Conservation (phyloP, 2,888 invertebrate genomes). For the Boloria euphrosyne region DNA sequence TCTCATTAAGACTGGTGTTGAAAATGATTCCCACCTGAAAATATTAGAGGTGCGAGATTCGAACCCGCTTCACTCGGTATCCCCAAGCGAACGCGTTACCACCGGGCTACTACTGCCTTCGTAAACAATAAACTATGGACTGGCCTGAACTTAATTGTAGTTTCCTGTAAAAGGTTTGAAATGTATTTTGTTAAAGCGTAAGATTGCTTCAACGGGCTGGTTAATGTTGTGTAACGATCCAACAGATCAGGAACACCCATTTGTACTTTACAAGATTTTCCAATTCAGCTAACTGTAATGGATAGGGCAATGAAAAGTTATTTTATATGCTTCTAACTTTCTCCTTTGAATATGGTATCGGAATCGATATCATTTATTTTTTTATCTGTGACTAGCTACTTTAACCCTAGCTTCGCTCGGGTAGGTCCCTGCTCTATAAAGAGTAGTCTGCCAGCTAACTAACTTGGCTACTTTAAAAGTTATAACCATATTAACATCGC, state of each 20-base stretch:
- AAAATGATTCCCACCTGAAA: no score
- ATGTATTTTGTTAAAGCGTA: slow-evolving; percentile 26
- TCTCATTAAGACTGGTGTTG: no score
- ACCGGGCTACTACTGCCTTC: no score
- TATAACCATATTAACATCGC: no score
- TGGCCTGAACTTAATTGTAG: background rate
- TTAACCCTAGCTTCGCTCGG: no score
- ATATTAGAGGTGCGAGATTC: no score
- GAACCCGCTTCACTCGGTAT: background rate
- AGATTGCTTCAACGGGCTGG: slow-evolving; percentile 24
- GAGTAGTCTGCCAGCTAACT: no score
- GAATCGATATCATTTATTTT: background rate
- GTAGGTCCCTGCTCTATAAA: no score
- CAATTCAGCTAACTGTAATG: slow-evolving; percentile 30
- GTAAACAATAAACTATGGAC: background rate
- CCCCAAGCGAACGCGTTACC: no score
- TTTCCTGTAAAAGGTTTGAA: slow-evolving; percentile 4
- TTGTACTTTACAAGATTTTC: slow-evolving; percentile 40
- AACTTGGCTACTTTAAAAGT: no score
- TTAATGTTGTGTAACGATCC: slow-evolving; percentile 37
- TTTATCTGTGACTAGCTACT: background rate
- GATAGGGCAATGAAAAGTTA: slow-evolving; percentile 18
- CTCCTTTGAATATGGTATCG: background rate
- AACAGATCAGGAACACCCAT: slow-evolving; percentile 38
- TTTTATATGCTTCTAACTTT: slow-evolving; percentile 19